Conservation (phyloP, 2,888 invertebrate species). For the Actias luna region DNA sequence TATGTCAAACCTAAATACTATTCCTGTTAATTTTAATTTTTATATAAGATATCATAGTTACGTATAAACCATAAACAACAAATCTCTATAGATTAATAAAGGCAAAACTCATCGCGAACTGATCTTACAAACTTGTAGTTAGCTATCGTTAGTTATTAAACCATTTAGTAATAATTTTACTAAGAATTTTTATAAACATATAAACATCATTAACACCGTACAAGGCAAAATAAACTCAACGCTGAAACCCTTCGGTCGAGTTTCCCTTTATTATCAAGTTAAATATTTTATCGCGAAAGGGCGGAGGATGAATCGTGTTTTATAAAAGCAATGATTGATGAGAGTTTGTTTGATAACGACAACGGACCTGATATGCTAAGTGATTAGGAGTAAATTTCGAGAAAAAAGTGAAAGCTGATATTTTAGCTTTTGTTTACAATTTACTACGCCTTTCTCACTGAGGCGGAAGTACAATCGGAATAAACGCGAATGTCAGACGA, state of each 20-base stretch:
- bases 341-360: conserved; percentile 22
- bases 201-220: conserved; percentile 1
- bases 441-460: neutral
- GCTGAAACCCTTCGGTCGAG: neutral
- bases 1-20: neutral
- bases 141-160: neutral
- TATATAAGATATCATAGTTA: too few relatives aligned
- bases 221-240: neutral
- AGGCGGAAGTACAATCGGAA: neutral
- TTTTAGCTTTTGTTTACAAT: conserved; percentile 10
- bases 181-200: neutral
- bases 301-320: conserved; percentile 26
- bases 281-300: conserved; percentile 22
- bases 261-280: neutral
- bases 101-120: neutral
- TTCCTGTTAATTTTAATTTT: too few relatives aligned
- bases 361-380: conserved; percentile 18
- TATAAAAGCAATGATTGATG: conserved; percentile 35
- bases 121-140: neutral
- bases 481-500: neutral
- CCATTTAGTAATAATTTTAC: neutral
- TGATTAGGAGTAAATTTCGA: conserved; percentile 17
- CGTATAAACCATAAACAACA: neutral
- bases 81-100: neutral
- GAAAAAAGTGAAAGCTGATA: conserved; percentile 10